These are phyloP conservation scores for Poliocrania exsul DNA, from an alignment of 2,797 vertebrate genomes.

Conservation along the genomic window DNA sequence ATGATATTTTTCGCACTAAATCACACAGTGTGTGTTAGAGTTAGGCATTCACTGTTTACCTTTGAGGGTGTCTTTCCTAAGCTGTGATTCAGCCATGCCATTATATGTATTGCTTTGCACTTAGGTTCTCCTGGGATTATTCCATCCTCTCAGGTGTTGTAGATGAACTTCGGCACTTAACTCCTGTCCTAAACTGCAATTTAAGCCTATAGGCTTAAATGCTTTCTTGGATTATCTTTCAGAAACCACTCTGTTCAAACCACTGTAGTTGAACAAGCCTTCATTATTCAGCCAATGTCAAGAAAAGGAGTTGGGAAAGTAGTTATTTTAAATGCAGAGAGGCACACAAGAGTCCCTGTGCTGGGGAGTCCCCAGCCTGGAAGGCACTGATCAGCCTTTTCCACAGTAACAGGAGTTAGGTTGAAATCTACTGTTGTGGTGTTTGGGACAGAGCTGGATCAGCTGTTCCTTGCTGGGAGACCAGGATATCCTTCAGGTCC, in stretches of 20 bases:
- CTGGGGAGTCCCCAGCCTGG: background rate
- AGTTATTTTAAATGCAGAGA: background rate
- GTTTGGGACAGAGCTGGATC: background rate
- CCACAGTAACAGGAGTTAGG: background rate
- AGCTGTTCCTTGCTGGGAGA: background rate
- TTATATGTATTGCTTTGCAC: background rate
- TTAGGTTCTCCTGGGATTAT: background rate
- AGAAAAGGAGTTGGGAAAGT: background rate
- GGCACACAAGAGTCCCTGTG: background rate
- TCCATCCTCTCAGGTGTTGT: background rate
- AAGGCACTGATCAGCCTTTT: background rate
- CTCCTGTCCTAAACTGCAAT: background rate
- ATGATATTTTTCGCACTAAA: background rate
- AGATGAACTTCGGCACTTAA: background rate
- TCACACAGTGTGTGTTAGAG: fast-evolving
- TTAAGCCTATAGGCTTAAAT: background rate
- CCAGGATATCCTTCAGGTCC: background rate
- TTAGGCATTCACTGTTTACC: background rate
- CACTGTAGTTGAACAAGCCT: background rate
- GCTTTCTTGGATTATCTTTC: background rate
- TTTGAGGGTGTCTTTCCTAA: background rate
- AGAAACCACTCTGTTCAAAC: background rate
- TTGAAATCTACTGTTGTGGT: background rate
- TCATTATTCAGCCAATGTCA: background rate
- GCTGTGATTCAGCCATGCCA: fast-evolving